Evolutionary conservation across 2,113 vertebrate species (phyloP), one percentile per base, ranked within the genome.

Genomic region (Corynorhinus townsendii): DNA sequence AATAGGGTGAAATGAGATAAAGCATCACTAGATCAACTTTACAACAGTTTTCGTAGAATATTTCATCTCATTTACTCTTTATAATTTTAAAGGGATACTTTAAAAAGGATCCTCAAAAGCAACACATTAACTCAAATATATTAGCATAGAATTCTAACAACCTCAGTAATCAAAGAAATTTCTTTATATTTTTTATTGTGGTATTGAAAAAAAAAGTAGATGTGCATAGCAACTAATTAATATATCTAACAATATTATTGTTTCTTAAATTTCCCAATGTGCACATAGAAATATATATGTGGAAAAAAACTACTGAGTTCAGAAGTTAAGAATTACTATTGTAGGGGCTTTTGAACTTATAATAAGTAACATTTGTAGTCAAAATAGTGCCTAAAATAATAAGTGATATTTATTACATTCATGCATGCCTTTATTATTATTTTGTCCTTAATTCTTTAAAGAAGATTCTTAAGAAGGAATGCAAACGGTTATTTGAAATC

Each of bases 401-500:
- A 95, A 84, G 26, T 86, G 92, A 68, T 5, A 1, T 1, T 68
- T 16, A 71, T 79, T 66, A 89, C 0, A 73, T 54, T 38, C 38
- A 82, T 43, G 4, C 28, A 90, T 96, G 89, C 16, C 2, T 5
- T 85, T 84, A 77, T 88, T n/a, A 0, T 49, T 89, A 69, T 93
- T 75, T 75, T 83, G 33, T 68, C 9, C 7, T 94, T 71, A 68
- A 15, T 72, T 72, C 33, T 15, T 94, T 97, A 89, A 96, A 96
- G 8, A 59, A 86, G 49, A 85, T 71, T 91, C 66, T 90, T 68
- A 82, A 92, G 16, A 47, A 62, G 35, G 24, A 87, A 84, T 96
- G 47, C 30, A 96, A 81, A 71, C 38, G 96, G 38, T 16, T 79
- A 68, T 89, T 95, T 95, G 24, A 93, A 96, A 95, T 38, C 56